phyloP scores from a whole-genome alignment of 1,140 invertebrate genomes.

The Whitmania pigra region DNA sequence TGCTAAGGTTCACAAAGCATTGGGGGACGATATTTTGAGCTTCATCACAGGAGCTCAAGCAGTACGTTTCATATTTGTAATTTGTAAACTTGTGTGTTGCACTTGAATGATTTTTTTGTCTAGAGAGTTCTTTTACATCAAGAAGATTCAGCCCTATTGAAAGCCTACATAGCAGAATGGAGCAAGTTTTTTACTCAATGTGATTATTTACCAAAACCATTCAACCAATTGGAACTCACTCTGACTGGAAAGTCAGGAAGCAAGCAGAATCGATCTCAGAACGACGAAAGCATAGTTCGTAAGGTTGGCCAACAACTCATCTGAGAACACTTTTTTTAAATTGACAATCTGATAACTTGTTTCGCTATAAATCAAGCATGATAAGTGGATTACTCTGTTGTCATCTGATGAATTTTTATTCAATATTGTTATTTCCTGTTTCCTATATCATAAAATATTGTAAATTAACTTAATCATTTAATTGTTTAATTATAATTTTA shows the following conservation, averaged over 20 bases:
- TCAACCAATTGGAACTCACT: constrained; percentile 75
- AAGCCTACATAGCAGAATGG: constrained; percentile 93
- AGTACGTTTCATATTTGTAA: constrained; percentile 39
- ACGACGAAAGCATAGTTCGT: constrained; percentile 76
- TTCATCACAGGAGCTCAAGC: constrained; percentile 86
- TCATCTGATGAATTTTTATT: too few species aligned
- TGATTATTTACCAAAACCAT: constrained; percentile 87
- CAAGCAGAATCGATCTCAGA: constrained; percentile 56
- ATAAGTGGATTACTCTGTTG: too few species aligned
- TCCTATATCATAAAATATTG: too few species aligned
- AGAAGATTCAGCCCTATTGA: constrained; percentile 83
- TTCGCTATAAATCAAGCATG: background rate
- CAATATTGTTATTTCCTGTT: too few species aligned
- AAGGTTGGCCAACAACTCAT: constrained; percentile 45
- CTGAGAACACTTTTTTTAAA: background rate
- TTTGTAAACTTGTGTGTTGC: background rate
- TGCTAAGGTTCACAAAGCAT: constrained; percentile 67
- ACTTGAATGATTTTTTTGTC: constrained; percentile 23
- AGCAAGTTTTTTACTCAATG: constrained; percentile 94
- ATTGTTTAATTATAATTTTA: too few species aligned
- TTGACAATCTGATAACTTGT: background rate
- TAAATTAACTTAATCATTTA: too few species aligned
- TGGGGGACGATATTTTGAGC: constrained; percentile 82
- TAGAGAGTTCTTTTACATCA: constrained; percentile 71
- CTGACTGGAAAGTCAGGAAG: constrained; percentile 52